Base-by-base conservation (phyloP, 1,140 invertebrate species). In the Sinella curviseta region DNA sequence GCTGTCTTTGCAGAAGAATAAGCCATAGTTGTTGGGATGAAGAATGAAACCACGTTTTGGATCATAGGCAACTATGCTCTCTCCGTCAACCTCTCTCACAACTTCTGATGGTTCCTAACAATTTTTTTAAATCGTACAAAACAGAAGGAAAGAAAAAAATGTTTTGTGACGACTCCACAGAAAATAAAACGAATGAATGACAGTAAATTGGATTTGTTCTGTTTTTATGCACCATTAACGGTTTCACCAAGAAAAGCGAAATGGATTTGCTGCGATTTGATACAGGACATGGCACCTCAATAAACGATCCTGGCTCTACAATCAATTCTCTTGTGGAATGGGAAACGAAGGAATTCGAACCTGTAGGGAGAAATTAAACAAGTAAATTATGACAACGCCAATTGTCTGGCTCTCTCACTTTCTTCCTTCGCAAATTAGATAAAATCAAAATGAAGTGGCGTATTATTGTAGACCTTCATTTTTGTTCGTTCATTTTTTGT, bases 251-350 rank as follows among this genome's bases (percentile, higher is more conserved):
- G 20, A 36, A 12, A 8, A 75, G 39, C 4, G 74, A 31, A 30
- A 75, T 48, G 12, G 74, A 36, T 75, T 75, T 75, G 31, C 1
- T 54, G 34, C 33, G 74, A 48, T 75, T 12, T 14, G 74, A 75
- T 24, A 75, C 39, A 3, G 74, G 34, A 48, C 74, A 75, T 20
- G 74, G 74, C 1, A 75, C 28, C 24, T 48, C 74, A 26, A 75
- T 75, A 24, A 48, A 20, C 2, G 34, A 16, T 3, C 39, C 74
- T 17, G 74, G 74, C 26, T 75, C 35, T 2, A 48, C 74, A 4
- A 48, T 30, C 35, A 48, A 30, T n/a, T 54, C 14, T 24, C 34
- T 26, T 26, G 34, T 2, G 74, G 24, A 36, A 54, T 54, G 17
- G 24, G 74, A 24, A 8, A 75, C 39, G 31, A 75, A 75, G 28